Base-by-base conservation (phyloP, 2,797 vertebrate genomes). In the Oryzias dopingdopingensis region DNA sequence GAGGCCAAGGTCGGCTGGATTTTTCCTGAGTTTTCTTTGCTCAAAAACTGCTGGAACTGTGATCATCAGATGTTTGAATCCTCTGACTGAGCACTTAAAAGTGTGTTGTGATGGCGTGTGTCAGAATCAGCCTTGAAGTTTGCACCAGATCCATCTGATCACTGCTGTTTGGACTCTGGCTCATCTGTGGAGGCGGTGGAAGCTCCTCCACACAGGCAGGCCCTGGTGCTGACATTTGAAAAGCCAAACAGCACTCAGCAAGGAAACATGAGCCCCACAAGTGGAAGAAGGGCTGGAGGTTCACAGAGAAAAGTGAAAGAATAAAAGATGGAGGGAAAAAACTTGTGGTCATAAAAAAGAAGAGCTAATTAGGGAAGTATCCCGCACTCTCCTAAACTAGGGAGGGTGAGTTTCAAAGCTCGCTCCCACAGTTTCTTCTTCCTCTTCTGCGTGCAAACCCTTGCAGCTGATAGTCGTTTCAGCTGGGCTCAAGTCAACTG, bases 21-120 rank as follows among this genome's bases (percentile, higher is more conserved):
- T 82, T 78, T 77, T 80, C 76, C 74, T 90, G 90, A 93, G 81
- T 89, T 92, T 90, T 86, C 90, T 88, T 80, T 60, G 88, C 72
- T 73, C 77, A 67, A 42, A 49, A 70, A 76, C 64, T 70, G 76
- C 74, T 66, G 59, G 66, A 55, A 41, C 69, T 68, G 67, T 12
- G 45, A 76, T 37, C 63, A 63, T 79, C 67, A 64, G 59, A 86
- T 73, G 69, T 74, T 74, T 79, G 72, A 83, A 79, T 85, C 80
- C 81, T 78, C 77, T 23, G 62, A 79, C 23, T 68, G 72, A 80
- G 64, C 60, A 55, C 80, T 84, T 82, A 80, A 86, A 86, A 85
- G 86, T 46, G 62, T 74, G 81, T 72, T 57, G 57, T 74, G n/a
- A 65, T 57, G 32, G 32, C 13, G 8, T 10, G 29, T 32, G 32